These are phyloP conservation scores for Apaloderma vittatum DNA, from an alignment of 2,113 vertebrate genomes.

Conservation along the genomic window DNA sequence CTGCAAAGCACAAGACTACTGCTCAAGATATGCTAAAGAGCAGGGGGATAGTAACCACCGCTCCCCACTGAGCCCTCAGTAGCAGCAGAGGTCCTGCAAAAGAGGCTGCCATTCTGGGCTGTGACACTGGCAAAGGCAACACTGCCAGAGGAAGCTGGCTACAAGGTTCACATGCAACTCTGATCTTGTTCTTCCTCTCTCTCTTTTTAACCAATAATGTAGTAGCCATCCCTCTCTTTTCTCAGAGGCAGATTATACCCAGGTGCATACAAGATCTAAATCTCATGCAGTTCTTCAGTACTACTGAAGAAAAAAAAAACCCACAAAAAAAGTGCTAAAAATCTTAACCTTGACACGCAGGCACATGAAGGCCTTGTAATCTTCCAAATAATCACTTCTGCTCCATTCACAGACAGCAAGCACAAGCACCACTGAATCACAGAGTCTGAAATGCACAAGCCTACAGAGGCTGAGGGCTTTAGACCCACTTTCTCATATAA, in stretches of 20 bases:
- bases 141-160: neutral
- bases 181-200: neutral
- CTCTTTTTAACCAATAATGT: neutral
- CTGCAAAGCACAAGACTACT: neutral
- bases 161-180: neutral
- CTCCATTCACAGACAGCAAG: neutral
- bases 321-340: neutral
- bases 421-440: neutral
- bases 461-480: neutral
- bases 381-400: neutral
- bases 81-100: neutral
- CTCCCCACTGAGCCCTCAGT: neutral
- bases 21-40: neutral
- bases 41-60: accelerated
- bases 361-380: neutral
- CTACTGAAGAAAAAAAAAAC: neutral
- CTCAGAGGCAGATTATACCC: neutral
- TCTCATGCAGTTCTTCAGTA: neutral
- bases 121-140: neutral
- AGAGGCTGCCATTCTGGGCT: neutral
- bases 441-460: neutral
- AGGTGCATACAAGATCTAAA: neutral
- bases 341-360: neutral
- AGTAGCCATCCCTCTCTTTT: neutral
- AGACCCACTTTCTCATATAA: neutral